Conservation (phyloP, 2,113 vertebrate species). For the Gymnorhina tibicen region DNA sequence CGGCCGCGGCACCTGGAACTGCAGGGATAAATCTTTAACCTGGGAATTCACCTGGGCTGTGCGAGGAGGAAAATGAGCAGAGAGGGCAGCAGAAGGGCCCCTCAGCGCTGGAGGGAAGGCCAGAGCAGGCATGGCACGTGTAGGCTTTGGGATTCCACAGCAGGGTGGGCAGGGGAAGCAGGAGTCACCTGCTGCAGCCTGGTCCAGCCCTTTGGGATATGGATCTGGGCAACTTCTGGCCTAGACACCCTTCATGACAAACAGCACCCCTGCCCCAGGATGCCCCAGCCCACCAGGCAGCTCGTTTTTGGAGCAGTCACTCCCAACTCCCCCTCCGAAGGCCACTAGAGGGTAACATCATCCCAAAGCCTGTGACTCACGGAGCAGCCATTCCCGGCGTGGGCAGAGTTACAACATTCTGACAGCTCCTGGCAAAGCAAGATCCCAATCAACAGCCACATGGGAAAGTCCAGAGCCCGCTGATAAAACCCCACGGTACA, state of each 20-base stretch:
- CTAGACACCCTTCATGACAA: neutral
- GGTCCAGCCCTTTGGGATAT: fast-evolving
- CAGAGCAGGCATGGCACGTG: neutral
- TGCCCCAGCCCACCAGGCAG: neutral
- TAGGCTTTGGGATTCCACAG: neutral
- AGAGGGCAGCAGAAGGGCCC: neutral
- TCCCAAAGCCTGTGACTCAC: neutral
- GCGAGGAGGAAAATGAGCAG: neutral
- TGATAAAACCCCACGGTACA: neutral
- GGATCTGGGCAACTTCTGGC: neutral
- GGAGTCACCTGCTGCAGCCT: neutral
- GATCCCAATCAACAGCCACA: neutral
- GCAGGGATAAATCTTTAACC: neutral
- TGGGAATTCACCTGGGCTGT: neutral
- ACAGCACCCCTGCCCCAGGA: neutral
- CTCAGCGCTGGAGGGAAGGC: neutral
- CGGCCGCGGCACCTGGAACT: neutral
- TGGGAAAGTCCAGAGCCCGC: neutral
- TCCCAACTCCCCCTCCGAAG: neutral
- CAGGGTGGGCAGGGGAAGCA: neutral
- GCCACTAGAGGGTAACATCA: conserved; percentile 50
- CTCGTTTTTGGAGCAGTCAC: fast-evolving
- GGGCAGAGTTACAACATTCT: neutral
- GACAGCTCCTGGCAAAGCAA: conserved; percentile 8
- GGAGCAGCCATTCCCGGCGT: neutral